phyloP scores from a whole-genome alignment of 2,113 vertebrate species.

The Lethenteron reissneri region DNA sequence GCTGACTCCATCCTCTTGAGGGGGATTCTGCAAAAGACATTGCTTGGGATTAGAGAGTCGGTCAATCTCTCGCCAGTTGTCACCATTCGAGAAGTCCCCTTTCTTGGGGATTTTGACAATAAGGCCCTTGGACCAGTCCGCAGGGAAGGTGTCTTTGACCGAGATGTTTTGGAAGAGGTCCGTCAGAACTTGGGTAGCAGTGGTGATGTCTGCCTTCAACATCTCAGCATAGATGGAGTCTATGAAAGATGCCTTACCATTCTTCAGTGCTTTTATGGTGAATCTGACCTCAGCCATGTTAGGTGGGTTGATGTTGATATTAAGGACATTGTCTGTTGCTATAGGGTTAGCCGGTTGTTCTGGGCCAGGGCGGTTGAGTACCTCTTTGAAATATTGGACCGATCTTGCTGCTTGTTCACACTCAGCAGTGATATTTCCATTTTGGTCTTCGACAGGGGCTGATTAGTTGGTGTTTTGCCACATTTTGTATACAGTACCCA shows the following conservation, averaged over 20 bases:
- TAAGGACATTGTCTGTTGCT: not conserved
- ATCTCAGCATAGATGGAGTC: not conserved
- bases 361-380: not conserved
- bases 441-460: not conserved
- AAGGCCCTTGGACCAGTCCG: slow-evolving; percentile 6
- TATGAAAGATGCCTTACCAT: not conserved
- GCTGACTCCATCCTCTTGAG: too few species aligned
- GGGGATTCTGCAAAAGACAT: too few species aligned
- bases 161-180: slow-evolving; percentile 8
- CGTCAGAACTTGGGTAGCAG: slow-evolving; percentile 2
- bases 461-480: not conserved
- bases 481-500: not conserved
- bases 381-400: not conserved
- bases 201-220: slow-evolving; percentile 6
- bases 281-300: not conserved
- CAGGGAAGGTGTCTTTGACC: slow-evolving; percentile 5
- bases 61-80: too few species aligned
- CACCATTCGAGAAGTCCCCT: not conserved
- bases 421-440: not conserved
- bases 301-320: slow-evolving; percentile 3
- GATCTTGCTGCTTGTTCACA: not conserved
- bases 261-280: not conserved
- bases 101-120: slow-evolving; percentile 1
- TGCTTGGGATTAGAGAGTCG: too few species aligned
- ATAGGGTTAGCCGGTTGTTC: not conserved